Base-by-base conservation (phyloP, 2,888 invertebrate species). In the Euplexia lucipara region DNA sequence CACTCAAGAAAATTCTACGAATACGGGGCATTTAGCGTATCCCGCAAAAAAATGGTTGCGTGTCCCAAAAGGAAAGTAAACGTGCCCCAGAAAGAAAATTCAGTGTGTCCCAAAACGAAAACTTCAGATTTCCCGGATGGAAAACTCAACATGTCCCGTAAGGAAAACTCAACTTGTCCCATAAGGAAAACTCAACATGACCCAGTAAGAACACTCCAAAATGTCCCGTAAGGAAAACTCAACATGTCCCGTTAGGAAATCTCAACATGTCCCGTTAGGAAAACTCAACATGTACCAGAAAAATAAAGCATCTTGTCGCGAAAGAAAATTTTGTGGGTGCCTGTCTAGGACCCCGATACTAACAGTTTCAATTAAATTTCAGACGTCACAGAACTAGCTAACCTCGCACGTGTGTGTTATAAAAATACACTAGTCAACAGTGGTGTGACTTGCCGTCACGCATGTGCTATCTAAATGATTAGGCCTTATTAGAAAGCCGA, bases 361-460 rank as follows among this genome's bases (percentile, higher is more conserved):
- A n/a, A n/a, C n/a, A n/a, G n/a, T n/a, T n/a, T n/a, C n/a, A n/a
- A n/a, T n/a, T n/a, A n/a, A n/a, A n/a, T n/a, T n/a, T n/a, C n/a
- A n/a, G n/a, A 30, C 12, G n/a, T 39, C 10, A 16, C 30, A 20
- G 4, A 16, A 6, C 34, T 16, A n/a, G 39, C 16, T 12, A 35
- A 4, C 7, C 5, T 4, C 2, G 1, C 10, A 44, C 1, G 10
- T 1, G 3, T 34, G 20, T 47, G 0, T 37, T 18, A 18, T 57
- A 37, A 45, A 67, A 56, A 57, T 37, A 34, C 18, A 41, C 14
- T 30, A 42, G 16, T 65, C 5, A 12, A 51, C 59, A 37, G 32
- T 61, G 16, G 26, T 10, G 45, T 18, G 18, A 60, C 3, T 62
- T n/a, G 49, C 26, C 35, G 71, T 71, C 41, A 68, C 35, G 63